phyloP scores from a whole-genome alignment of 2,797 vertebrate species.

The Poeciliopsis gracilis region DNA sequence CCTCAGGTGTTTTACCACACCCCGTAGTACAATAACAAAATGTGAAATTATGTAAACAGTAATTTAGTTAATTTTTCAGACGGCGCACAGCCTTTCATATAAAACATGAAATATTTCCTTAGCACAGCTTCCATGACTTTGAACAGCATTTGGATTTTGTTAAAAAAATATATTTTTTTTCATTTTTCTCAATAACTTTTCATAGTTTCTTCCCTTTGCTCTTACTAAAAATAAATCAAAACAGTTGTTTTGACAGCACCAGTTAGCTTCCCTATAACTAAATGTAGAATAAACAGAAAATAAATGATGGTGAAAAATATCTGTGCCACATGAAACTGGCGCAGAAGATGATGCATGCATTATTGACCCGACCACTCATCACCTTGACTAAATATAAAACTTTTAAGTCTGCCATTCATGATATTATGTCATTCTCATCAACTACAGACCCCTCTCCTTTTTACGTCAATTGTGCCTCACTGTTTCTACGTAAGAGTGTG shows the following conservation, averaged over 20 bases:
- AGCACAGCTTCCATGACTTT: not conserved
- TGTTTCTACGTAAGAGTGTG: slow-evolving; percentile 9
- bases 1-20: not conserved
- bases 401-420: slow-evolving; percentile 17
- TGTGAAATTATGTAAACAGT: not conserved
- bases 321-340: not conserved
- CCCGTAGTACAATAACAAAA: not conserved
- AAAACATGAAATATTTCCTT: not conserved
- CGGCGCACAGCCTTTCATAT: not conserved
- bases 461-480: slow-evolving; percentile 20
- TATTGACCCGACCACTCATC: not conserved
- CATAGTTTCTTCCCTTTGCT: not conserved
- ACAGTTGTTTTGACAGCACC: not conserved
- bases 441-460: not conserved
- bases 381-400: slow-evolving; percentile 15
- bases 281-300: not conserved
- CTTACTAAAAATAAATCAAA: not conserved
- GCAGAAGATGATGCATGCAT: not conserved
- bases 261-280: not conserved
- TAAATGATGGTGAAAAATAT: not conserved
- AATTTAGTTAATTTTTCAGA: not conserved
- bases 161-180: too few relatives aligned
- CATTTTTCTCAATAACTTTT: not conserved
- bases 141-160: not conserved
- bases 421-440: not conserved